These are phyloP conservation scores for Coremacera marginata DNA, from an alignment of 2,888 invertebrate genomes.

Conservation along the genomic window DNA sequence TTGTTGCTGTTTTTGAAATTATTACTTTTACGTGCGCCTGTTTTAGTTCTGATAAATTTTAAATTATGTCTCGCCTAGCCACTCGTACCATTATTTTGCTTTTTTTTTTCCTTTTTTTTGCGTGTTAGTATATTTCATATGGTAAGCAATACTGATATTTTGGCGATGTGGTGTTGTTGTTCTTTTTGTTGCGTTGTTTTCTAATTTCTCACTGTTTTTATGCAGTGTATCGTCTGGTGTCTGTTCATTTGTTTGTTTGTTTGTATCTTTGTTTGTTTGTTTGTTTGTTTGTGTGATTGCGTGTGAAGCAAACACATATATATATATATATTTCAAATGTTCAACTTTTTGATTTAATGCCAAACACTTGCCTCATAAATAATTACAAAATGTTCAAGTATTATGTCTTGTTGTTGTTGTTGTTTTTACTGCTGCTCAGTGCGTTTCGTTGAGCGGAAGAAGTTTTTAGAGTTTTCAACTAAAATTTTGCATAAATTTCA, in stretches of 20 bases:
- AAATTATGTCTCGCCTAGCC: constrained; percentile 48
- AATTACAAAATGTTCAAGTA: no score
- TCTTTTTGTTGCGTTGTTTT: background rate
- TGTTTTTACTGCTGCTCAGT: background rate
- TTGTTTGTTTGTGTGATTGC: background rate
- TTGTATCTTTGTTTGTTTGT: background rate
- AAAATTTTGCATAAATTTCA: background rate
- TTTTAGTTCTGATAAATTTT: constrained; percentile 52
- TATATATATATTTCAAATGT: constrained; percentile 41
- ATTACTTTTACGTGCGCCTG: constrained; percentile 41
- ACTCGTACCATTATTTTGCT: constrained; percentile 8
- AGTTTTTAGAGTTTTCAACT: background rate
- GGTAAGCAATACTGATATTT: background rate
- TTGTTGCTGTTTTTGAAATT: background rate
- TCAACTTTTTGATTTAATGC: constrained; percentile 49
- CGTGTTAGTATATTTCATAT: background rate
- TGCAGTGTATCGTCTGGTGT: background rate
- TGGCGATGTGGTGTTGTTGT: background rate
- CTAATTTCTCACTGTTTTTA: background rate
- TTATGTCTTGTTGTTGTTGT: no score
- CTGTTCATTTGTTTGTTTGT: no score
- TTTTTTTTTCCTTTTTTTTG: background rate
- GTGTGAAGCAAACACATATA: no score
- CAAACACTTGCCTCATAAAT: constrained; percentile 34
- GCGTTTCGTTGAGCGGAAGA: background rate